phyloP scores from a whole-genome alignment of 1,140 invertebrate species.

The Globodera rostochiensis region DNA sequence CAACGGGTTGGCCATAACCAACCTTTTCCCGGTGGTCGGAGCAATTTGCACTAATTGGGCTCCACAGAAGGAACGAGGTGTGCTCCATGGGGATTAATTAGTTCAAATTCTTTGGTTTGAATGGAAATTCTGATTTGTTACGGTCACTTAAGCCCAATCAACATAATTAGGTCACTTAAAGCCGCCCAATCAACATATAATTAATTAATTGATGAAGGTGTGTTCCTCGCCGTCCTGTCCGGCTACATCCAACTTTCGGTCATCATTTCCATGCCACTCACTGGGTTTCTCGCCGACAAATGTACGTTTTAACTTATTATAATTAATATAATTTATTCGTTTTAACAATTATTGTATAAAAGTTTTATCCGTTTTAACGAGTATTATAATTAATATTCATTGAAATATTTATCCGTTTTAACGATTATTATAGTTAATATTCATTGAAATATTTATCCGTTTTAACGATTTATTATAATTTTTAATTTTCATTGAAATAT shows the following conservation, averaged over 20 bases:
- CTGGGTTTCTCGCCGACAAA: constrained; percentile 14
- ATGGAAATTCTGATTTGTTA: too few relatives aligned
- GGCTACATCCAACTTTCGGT: constrained; percentile 29
- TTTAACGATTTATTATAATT: too few relatives aligned
- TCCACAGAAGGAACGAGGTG: constrained; percentile 16
- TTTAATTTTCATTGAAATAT: too few relatives aligned
- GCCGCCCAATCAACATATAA: background rate
- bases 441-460: too few relatives aligned
- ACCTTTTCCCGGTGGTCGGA: constrained; percentile 29
- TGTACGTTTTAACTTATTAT: background rate
- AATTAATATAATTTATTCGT: too few relatives aligned
- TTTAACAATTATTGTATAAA: too few relatives aligned
- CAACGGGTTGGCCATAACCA: constrained; percentile 25
- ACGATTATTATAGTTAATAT: too few relatives aligned
- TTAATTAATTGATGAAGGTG: background rate
- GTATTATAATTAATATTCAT: too few relatives aligned
- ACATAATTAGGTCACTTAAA: background rate
- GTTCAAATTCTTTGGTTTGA: too few relatives aligned
- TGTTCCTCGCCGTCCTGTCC: constrained; percentile 15
- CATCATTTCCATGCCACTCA: constrained; percentile 21
- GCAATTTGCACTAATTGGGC: constrained; percentile 25
- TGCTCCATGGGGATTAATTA: background rate
- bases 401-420: too few relatives aligned
- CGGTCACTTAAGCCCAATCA: background rate
- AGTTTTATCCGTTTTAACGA: too few relatives aligned